Evolutionary conservation across 2,797 vertebrate genomes (phyloP), one percentile per base, ranked within the genome.

Genomic region (Neostethus bicornis): DNA sequence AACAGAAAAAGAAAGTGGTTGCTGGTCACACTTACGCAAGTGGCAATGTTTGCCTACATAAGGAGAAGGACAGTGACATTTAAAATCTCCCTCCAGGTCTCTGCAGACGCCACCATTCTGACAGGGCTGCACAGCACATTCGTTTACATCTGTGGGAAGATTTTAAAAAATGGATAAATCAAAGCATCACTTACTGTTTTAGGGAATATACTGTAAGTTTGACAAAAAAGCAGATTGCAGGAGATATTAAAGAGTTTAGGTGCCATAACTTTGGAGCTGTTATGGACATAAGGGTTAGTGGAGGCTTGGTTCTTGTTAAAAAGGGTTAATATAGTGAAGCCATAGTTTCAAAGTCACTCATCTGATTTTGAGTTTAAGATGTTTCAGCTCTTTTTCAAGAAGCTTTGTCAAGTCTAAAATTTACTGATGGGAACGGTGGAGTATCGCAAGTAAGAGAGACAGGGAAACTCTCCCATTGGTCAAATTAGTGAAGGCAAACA

Each of bases 1-100:
- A 35, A 35, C 2, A 35, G 21, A 50, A 14, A 6, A 35, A 50
- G 23, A 3, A 19, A 29, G n/a, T 45, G 11, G 1, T 37, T 9
- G 13, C 20, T 4, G 10, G 41, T 54, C 42, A 55, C 26, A 93
- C 94, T 93, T 75, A 93, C 92, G 93, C 48, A 89, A 43, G 0
- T 93, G 88, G 68, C 93, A 92, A 17, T 86, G 88, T 73, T 91
- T 95, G 48, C 96, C 96, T 43, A 96, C 76, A 37, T 92, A 96
- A 0, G 93, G 95, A 2, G 94, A 94, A 0, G 90, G 87, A 44
- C 96, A 97, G 56, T 82, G 90, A 86, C 92, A 94, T 64, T 75
- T 64, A 32, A 93, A 94, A 73, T 93, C 92, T 4, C 92, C 90
- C 0, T 90, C 84, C 59, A 94, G 83, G 66, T 94, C 92, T 54